Percentiles rank a stretch among this genome's conserved stretches.
Evolutionary conservation across 2,888 invertebrate species (phyloP).

Genomic region (Caradrina clavipalpis): DNA sequence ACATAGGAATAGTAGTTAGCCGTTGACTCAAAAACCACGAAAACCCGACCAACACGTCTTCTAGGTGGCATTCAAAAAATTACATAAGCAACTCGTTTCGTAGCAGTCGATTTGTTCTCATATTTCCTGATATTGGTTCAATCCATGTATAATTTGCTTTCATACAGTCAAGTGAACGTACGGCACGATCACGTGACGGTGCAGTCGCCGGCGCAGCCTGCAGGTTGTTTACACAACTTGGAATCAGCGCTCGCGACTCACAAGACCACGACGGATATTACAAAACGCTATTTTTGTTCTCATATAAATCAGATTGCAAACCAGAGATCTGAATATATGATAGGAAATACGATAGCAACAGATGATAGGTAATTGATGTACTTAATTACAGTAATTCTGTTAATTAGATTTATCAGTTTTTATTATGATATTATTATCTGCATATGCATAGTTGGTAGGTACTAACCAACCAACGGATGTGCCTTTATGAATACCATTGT

Average conservation of each 20-base stretch:
- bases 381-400: constrained; percentile 8
- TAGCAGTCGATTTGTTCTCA: constrained; percentile 7
- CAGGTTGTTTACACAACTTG: constrained; percentile 70
- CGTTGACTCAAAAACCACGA: neutral
- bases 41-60: neutral
- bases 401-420: constrained; percentile 4
- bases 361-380: constrained; percentile 5
- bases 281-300: constrained; percentile 22
- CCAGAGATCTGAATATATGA: constrained; percentile 7
- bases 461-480: neutral
- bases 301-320: neutral
- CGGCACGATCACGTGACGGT: constrained; percentile 64
- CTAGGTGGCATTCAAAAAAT: neutral
- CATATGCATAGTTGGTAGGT: neutral
- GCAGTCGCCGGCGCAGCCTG: constrained; percentile 56
- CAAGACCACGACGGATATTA: constrained; percentile 38
- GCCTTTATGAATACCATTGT: neutral
- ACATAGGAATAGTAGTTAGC: too few relatives aligned
- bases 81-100: constrained; percentile 8
- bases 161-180: constrained; percentile 53
- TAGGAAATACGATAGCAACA: neutral
- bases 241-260: constrained; percentile 39
- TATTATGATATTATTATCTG: neutral
- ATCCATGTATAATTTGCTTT: constrained; percentile 47
- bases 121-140: constrained; percentile 23